Base-by-base conservation (phyloP, 2,888 invertebrate species). In the Drosophila eohydei region DNA sequence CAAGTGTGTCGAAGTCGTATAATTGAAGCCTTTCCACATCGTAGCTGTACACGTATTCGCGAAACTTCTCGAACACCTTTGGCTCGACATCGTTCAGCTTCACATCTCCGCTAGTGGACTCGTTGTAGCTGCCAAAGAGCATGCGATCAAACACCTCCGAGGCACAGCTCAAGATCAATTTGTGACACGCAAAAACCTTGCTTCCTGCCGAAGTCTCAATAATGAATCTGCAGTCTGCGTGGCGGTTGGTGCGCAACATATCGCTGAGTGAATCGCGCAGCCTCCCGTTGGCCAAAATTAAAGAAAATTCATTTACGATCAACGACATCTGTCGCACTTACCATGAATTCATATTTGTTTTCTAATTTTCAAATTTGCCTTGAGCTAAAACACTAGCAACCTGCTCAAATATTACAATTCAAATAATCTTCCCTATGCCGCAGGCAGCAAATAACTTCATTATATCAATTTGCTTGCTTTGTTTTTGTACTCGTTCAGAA, bases 71-170 rank as follows among this genome's bases (percentile, higher is more conserved):
- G 2, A 61, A 61, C 4, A 65, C 16, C 1, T 66, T 51, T 5
- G 61, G 52, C 0, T 66, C 59, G 3, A 78, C 72, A 46, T 78
- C 68, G 2, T 32, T 46, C 2, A 78, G 14, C 0, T 30, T 41
- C 2, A 78, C 69, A 3, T 61, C 56, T 0, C 63, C 61, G n/a
- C 38, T 62, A 0, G 14, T 46, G 16, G 65, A 46, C 58, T 78
- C 79, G 9, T 54, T 34, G 1, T 57, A 78, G 14, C 38, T 62
- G 0, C 75, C 78, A 4, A 44, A 78, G 2, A 78, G 65, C 78
- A 78, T 78, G 14, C 72, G 71, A 7, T 69, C 66, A 16, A 78
- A 78, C 2, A 66, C 75, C 2, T 78, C 75, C 0, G 78, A 78
- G 57, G 78, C 75, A 2, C 65, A 60, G 50, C 75, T 58, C 0